Conservation (phyloP, 2,113 vertebrate genomes). For the Xiphophorus hellerii region DNA sequence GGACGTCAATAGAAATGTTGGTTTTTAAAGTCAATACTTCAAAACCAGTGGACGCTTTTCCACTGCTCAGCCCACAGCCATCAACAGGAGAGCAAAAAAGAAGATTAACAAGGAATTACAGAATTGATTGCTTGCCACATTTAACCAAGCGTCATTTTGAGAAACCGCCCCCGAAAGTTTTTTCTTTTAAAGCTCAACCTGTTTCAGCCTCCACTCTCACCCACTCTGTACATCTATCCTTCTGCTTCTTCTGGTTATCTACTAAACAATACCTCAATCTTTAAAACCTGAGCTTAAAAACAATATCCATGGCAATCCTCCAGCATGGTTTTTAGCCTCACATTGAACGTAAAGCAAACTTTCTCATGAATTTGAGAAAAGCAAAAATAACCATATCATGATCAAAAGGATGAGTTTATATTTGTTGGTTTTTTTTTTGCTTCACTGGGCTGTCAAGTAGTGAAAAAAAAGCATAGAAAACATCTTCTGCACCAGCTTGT, state of each 20-base stretch:
- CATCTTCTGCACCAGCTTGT: slow-evolving; percentile 25
- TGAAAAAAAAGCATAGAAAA: slow-evolving; percentile 42
- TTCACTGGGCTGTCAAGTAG: slow-evolving; percentile 47
- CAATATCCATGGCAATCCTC: slow-evolving; percentile 8
- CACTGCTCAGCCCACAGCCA: slow-evolving; percentile 27
- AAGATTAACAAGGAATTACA: slow-evolving; percentile 72
- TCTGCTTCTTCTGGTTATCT: background rate
- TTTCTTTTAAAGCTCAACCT: slow-evolving; percentile 41
- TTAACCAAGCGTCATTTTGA: slow-evolving; percentile 50
- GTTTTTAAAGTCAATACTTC: slow-evolving; percentile 57
- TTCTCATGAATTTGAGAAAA: slow-evolving; percentile 26
- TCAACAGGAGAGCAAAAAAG: slow-evolving; percentile 59
- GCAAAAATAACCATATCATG: slow-evolving; percentile 57
- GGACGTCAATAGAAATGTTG: slow-evolving; percentile 37
- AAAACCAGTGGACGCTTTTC: slow-evolving; percentile 46
- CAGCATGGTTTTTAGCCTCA: slow-evolving; percentile 18
- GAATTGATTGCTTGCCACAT: slow-evolving; percentile 66
- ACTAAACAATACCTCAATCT: background rate
- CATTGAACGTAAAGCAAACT: slow-evolving; percentile 28
- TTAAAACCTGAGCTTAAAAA: slow-evolving; percentile 13
- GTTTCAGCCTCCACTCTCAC: background rate
- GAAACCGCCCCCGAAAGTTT: slow-evolving; percentile 60
- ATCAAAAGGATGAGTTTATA: slow-evolving; percentile 65
- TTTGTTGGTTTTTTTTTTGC: slow-evolving; percentile 34
- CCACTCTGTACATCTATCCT: background rate